phyloP scores from a whole-genome alignment of 2,888 invertebrate species.

The Arrhopalites spinosus region DNA sequence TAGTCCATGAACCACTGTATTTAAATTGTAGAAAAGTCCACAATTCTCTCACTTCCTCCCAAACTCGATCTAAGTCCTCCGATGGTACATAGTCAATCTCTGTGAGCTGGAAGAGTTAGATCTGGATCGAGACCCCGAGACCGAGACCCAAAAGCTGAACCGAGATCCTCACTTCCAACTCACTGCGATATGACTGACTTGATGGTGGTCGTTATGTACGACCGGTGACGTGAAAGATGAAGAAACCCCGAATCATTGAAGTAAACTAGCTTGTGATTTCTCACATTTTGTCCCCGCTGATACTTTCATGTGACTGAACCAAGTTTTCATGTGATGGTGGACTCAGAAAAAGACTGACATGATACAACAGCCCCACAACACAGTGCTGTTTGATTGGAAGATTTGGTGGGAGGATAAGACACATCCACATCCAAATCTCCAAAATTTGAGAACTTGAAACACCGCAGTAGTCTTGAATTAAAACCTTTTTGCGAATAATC shows the following conservation, averaged over 20 bases:
- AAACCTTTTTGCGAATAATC: too few relatives aligned
- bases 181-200: conserved; percentile 56
- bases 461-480: too few relatives aligned
- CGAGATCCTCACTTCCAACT: conserved; percentile 73
- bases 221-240: conserved; percentile 3
- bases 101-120: conserved; percentile 77
- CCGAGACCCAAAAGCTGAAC: conserved; percentile 61
- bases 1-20: conserved; percentile 61
- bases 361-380: background rate
- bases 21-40: conserved; percentile 16
- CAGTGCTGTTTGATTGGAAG: background rate
- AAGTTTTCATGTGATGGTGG: too few relatives aligned
- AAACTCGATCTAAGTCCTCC: conserved; percentile 5
- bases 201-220: conserved; percentile 14
- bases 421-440: background rate
- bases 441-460: background rate
- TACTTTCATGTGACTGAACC: background rate
- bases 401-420: background rate
- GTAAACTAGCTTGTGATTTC: too few relatives aligned
- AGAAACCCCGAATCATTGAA: background rate
- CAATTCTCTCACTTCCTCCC: conserved; percentile 30
- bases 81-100: conserved; percentile 51
- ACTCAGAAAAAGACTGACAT: background rate
- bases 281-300: background rate
- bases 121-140: conserved; percentile 71